Evolutionary conservation across 2,888 invertebrate genomes (phyloP).

Genomic region (Oscheius sp.): DNA sequence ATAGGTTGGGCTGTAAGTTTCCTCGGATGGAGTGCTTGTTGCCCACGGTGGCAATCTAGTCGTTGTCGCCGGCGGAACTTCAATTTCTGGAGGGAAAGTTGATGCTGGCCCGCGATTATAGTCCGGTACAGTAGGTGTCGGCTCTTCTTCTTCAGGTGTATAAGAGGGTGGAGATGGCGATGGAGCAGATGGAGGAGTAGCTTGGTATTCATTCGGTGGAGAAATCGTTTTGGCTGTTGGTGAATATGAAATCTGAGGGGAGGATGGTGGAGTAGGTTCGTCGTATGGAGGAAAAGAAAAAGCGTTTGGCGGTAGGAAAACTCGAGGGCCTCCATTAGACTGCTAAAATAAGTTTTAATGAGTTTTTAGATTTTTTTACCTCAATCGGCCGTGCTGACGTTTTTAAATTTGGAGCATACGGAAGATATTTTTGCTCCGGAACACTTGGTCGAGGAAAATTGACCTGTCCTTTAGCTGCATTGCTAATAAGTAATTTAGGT

Average conservation of each 20-base stretch:
- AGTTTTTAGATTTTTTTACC: not conserved
- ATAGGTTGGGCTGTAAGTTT: constrained; percentile 33
- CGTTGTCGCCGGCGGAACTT: constrained; percentile 36
- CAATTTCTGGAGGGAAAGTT: not conserved
- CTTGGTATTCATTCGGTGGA: not conserved
- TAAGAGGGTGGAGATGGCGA: constrained; percentile 30
- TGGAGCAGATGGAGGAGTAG: constrained; percentile 33
- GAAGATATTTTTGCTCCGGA: constrained; percentile 20
- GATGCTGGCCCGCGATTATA: constrained; percentile 3
- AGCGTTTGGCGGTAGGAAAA: constrained; percentile 21
- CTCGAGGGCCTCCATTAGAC: constrained; percentile 1
- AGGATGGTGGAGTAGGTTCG: not conserved
- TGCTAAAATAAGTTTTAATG: not conserved
- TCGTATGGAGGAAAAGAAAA: constrained; percentile 14
- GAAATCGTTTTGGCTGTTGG: constrained; percentile 28
- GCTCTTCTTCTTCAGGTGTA: constrained; percentile 5
- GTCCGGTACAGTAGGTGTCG: constrained; percentile 4
- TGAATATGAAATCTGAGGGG: not conserved
- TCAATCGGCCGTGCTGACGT: not conserved
- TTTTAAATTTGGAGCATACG: constrained; percentile 1
- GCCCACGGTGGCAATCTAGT: constrained; percentile 22
- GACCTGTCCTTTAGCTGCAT: constrained; percentile 38
- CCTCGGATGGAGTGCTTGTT: not conserved
- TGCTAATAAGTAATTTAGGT: constrained; percentile 44
- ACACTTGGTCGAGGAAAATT: constrained; percentile 19